These are phyloP conservation scores for Montifringilla adamsi DNA, from an alignment of 2,113 vertebrate species.

Conservation along the genomic window DNA sequence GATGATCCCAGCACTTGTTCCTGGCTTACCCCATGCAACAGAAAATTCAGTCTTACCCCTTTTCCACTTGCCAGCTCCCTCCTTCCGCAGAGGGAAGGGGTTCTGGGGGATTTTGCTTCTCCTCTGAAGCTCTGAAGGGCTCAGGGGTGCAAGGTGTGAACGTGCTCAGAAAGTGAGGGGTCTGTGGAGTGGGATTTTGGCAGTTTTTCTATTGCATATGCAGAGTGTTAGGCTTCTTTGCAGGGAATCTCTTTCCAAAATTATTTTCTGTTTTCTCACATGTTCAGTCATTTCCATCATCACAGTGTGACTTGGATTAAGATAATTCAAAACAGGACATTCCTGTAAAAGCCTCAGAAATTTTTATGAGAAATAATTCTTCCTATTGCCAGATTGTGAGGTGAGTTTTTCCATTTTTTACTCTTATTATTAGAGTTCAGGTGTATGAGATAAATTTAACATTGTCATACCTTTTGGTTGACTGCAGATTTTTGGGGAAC, in stretches of 20 bases:
- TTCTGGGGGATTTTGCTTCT: neutral
- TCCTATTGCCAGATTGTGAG: neutral
- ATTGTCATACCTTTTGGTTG: neutral
- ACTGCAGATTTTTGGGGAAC: neutral
- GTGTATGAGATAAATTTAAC: neutral
- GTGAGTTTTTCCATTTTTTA: neutral
- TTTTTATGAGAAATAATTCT: neutral
- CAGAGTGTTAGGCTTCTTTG: neutral
- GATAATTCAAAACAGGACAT: neutral
- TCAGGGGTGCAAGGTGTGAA: neutral
- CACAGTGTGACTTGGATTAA: neutral
- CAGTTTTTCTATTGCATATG: neutral
- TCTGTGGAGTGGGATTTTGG: neutral
- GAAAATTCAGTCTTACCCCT: neutral
- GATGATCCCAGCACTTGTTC: neutral
- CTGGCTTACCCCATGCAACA: neutral
- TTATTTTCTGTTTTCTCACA: neutral
- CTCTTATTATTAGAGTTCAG: neutral
- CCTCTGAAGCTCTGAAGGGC: neutral
- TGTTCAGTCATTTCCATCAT: neutral
- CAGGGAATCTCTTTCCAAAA: neutral
- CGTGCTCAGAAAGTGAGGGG: rapidly evolving
- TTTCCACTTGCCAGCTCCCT: neutral
- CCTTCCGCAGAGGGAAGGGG: neutral
- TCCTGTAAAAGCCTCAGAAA: neutral